Percentiles rank a stretch among this genome's conserved stretches.
phyloP scores from a whole-genome alignment of 2,797 vertebrate genomes.

The Sebastes nivosus region DNA sequence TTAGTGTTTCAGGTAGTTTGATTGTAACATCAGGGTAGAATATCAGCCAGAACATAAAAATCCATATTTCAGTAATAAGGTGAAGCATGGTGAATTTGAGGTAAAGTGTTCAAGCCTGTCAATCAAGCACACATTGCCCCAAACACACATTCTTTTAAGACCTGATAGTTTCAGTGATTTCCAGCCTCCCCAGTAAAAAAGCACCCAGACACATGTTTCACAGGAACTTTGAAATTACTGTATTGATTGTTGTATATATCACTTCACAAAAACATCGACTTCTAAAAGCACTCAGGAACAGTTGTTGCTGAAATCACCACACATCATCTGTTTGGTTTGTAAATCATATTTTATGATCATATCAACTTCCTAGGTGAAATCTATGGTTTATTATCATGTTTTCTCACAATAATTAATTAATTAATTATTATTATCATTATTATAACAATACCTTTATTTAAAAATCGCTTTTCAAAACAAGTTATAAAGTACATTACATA shows the following conservation, averaged over 20 bases:
- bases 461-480: neutral
- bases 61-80: neutral
- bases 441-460: neutral
- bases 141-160: conserved; percentile 2
- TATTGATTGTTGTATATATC: conserved; percentile 24
- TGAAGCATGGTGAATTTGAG: neutral
- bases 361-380: neutral
- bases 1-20: neutral
- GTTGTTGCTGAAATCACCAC: neutral
- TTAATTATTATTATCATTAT: no score
- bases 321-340: neutral
- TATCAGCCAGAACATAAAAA: neutral
- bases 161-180: conserved; percentile 4
- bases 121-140: neutral
- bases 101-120: neutral
- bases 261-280: neutral
- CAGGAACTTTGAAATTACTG: conserved; percentile 14
- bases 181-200: conserved; percentile 20
- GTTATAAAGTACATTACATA: neutral
- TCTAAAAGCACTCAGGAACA: neutral
- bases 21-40: neutral
- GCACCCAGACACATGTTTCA: conserved; percentile 15
- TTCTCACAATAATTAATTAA: neutral
- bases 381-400: neutral
- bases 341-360: neutral